Evolutionary conservation across 2,797 vertebrate genomes (phyloP), one percentile per base, ranked within the genome.

Genomic region (Ctenochaetus hawaiiensis): DNA sequence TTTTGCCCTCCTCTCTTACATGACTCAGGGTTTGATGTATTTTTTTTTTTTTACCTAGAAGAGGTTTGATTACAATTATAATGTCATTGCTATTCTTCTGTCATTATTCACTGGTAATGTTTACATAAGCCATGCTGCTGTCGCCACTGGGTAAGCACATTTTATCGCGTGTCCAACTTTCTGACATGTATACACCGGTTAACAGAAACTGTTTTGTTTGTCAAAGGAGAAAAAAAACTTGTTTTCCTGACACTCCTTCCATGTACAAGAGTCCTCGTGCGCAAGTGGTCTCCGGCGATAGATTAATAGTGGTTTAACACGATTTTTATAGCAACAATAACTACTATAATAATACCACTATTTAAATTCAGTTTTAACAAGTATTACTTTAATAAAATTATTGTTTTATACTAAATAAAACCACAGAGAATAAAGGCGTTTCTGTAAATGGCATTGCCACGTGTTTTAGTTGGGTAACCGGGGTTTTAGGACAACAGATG

Each of bases 131-230:
- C 0, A 84, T 90, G 89, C 94, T 94, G 95, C 94, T 95, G 96
- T 96, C 95, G 89, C 96, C 95, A 93, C 83, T 91, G 91, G 89
- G 91, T 95, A 95, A 94, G 93, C 84, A 91, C 83, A 87, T 95
- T 96, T 96, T 95, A 96, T 97, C 95, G 80, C 86, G 72, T 76
- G 78, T 92, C 75, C 61, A 87, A 94, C 92, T 92, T 96, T 94
- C 93, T 94, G 95, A 94, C 94, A 96, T 87, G 79, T 91, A 49
- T 83, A 92, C 86, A 93, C 93, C 92, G 87, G 92, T 95, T 96
- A 95, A 96, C 95, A 94, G 92, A 78, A 83, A 89, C 39, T 16
- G 83, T 87, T 92, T 81, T 96, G 95, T 96, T 95, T 95, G 93
- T 94, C 95, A 94, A 96, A 96, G 94, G 93, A 92, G 59, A 82